A percentile compares a stretch with the other conserved stretches of the same genome.
Conservation (phyloP, 2,113 vertebrate genomes). For the Pyrgilauda ruficollis region DNA sequence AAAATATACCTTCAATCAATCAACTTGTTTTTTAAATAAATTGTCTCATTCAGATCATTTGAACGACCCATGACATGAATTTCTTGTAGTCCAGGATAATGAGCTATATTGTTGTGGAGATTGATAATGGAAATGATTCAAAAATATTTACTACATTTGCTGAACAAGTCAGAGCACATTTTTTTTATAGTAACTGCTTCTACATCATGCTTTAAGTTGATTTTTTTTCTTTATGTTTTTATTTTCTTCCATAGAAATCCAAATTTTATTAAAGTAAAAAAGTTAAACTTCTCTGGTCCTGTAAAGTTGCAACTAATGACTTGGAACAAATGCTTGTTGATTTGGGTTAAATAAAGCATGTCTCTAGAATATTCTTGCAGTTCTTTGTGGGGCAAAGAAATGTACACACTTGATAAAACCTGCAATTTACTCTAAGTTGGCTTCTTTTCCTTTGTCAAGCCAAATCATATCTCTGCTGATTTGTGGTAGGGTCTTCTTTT, state of each 20-base stretch:
- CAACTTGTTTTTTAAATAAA: background rate
- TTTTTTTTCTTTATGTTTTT: background rate
- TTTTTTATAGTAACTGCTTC: background rate
- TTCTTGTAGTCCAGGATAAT: background rate
- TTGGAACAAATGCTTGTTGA: background rate
- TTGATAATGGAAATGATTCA: background rate
- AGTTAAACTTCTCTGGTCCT: background rate
- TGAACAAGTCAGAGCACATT: background rate
- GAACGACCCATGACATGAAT: background rate
- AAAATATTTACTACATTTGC: background rate
- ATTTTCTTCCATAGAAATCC: background rate
- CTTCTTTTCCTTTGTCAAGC: background rate
- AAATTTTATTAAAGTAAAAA: background rate
- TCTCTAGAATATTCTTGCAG: background rate
- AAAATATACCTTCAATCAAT: background rate
- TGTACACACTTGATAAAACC: background rate
- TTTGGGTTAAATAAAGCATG: background rate
- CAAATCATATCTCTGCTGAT: background rate
- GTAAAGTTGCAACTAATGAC: background rate
- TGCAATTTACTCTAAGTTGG: background rate
- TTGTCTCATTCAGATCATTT: background rate
- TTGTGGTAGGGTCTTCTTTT: background rate
- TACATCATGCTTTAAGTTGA: rapidly evolving
- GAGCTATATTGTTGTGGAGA: background rate
- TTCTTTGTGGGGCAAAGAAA: background rate